Evolutionary conservation across 2,797 vertebrate genomes (phyloP), one percentile per base, ranked within the genome.

Genomic region (Eremophila alpestris): DNA sequence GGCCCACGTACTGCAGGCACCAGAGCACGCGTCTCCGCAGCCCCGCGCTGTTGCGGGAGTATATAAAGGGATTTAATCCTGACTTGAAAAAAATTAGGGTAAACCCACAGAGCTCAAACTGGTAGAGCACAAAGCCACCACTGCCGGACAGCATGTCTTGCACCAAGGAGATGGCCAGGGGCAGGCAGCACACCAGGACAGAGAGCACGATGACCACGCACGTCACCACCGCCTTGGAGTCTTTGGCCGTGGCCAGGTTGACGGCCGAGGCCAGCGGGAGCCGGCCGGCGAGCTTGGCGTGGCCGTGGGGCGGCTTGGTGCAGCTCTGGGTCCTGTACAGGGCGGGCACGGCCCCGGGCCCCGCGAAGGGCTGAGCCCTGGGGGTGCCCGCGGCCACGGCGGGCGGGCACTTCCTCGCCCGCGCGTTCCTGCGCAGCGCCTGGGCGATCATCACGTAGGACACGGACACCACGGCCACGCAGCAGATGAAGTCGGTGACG

Each of bases 51-150:
- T 99, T 99, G 49, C 99, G 99, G 1, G 99, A 99, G 89, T 99
- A 99, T 75, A 99, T 99, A 56, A 99, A 99, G 12, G 99, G 99
- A 88, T 99, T 99, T 95, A 99, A 98, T 78, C 99, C 99, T 0
- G 99, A 99, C 87, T 99, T 99, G 90, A 99, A 98, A 88, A 99
- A 99, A 89, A 99, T 98, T 3, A 99, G 98, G 30, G 99, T 98
- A 86, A 99, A 99, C 36, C 99, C 98, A 18, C 99, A 99, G 56
- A 99, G 97, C 96, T 99, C 99, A 19, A 99, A 99, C 97, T 99
- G 99, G 97, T 99, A 99, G 82, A 99, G 99, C 69, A 98, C 95
- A 64, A 99, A 99, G 93, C 98, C 98, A 36, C 98, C 98, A 3
- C 98, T 97, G 13, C 98, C 97, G 2, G 98, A 98, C 85, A 99